Percentiles rank a stretch among this genome's conserved stretches.
phyloP scores from a whole-genome alignment of 1,140 invertebrate species.

The Mycetomoellerius zeteki region DNA sequence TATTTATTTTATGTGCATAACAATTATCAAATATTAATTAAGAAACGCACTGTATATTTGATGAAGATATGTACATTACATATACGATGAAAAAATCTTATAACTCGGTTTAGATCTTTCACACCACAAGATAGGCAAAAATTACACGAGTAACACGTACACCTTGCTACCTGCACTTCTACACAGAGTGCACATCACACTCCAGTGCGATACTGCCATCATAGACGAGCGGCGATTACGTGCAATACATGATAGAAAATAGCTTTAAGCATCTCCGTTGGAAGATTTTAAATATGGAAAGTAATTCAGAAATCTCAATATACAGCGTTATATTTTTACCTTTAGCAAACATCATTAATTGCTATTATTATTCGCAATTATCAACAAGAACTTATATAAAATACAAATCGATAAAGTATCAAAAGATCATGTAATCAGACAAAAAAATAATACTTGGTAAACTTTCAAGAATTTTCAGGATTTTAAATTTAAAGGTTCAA shows the following conservation, averaged over 20 bases:
- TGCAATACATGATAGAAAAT: not conserved
- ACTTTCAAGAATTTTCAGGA: not conserved
- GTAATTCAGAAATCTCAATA: not conserved
- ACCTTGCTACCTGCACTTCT: not conserved
- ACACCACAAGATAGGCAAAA: slow-evolving; percentile 6
- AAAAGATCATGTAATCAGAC: not conserved
- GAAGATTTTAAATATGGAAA: not conserved
- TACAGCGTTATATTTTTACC: not conserved
- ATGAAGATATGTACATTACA: not conserved
- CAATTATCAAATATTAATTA: not conserved
- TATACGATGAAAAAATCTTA: not conserved
- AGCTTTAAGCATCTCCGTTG: not conserved
- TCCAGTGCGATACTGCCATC: not conserved
- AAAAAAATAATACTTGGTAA: not conserved
- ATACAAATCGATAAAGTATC: not conserved
- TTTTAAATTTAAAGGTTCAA: too few species aligned
- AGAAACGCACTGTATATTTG: not conserved
- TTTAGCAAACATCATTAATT: not conserved
- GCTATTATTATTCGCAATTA: not conserved
- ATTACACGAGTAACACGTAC: not conserved
- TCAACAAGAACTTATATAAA: not conserved
- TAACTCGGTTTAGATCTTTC: not conserved
- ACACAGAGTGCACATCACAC: too few species aligned
- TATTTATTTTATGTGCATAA: not conserved
- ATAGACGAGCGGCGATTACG: not conserved